Conservation (phyloP, 2,888 invertebrate genomes). For the Parnassius apollo region DNA sequence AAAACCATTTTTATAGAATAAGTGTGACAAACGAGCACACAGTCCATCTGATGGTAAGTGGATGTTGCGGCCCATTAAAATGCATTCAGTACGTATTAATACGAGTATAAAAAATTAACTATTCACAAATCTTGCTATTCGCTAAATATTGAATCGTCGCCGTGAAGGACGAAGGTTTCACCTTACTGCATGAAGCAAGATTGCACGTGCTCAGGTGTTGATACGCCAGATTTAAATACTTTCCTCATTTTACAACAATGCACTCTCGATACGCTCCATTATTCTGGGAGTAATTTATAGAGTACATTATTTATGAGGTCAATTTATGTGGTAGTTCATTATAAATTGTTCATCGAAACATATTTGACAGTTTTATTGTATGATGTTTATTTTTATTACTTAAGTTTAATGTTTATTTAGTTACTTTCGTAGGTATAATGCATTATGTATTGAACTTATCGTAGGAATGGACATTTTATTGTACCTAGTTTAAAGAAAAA, state of each 20-base stretch:
- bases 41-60: no score
- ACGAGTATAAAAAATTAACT: no score
- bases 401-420: no score
- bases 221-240: constrained; percentile 52
- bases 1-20: no score
- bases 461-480: no score
- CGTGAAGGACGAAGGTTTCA: constrained; percentile 41
- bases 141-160: background rate
- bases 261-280: constrained; percentile 21
- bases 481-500: no score
- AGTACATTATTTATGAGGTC: constrained; percentile 21
- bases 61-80: no score
- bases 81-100: no score
- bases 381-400: constrained; percentile 3
- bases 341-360: constrained; percentile 13
- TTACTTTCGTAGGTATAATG: no score
- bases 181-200: constrained; percentile 39
- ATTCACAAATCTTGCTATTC: no score
- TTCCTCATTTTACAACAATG: constrained; percentile 30
- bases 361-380: constrained; percentile 6
- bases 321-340: constrained; percentile 9
- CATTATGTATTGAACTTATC: no score
- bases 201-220: constrained; percentile 48
- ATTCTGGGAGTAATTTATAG: constrained; percentile 21
- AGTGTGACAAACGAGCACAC: no score